phyloP scores from a whole-genome alignment of 2,113 vertebrate genomes.

The Hiodon tergisus region DNA sequence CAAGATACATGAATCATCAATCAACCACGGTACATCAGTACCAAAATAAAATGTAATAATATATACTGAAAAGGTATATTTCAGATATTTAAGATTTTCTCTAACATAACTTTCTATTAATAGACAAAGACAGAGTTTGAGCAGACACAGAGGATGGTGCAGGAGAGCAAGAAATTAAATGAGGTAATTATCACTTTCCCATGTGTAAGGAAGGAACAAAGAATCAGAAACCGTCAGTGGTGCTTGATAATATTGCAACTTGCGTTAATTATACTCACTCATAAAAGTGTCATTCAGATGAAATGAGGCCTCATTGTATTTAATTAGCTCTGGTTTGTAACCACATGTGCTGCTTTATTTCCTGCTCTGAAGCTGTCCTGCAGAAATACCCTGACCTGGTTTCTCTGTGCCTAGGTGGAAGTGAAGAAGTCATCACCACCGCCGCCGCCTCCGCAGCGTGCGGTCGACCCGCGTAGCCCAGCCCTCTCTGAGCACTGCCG shows the following conservation, averaged over 20 bases:
- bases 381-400: neutral
- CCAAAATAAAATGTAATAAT: neutral
- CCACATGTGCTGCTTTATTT: neutral
- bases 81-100: neutral
- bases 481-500: conserved; percentile 66
- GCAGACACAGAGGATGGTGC: conserved; percentile 37
- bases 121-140: conserved; percentile 63
- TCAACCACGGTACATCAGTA: neutral
- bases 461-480: conserved; percentile 33
- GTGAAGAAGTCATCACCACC: neutral
- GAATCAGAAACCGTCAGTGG: too few species aligned
- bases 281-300: too few species aligned
- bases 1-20: too few species aligned
- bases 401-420: conserved; percentile 2
- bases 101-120: conserved; percentile 14
- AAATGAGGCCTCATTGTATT: too few species aligned
- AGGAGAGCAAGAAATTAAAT: conserved; percentile 35
- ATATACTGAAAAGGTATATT: neutral
- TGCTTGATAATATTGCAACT: too few species aligned
- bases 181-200: conserved; percentile 7
- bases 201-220: neutral
- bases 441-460: neutral
- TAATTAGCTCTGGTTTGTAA: neutral
- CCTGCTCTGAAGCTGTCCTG: too few species aligned
- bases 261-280: too few species aligned